These are phyloP conservation scores for Phalacrocorax brasilianus DNA, from an alignment of 2,113 vertebrate species.

Conservation along the genomic window DNA sequence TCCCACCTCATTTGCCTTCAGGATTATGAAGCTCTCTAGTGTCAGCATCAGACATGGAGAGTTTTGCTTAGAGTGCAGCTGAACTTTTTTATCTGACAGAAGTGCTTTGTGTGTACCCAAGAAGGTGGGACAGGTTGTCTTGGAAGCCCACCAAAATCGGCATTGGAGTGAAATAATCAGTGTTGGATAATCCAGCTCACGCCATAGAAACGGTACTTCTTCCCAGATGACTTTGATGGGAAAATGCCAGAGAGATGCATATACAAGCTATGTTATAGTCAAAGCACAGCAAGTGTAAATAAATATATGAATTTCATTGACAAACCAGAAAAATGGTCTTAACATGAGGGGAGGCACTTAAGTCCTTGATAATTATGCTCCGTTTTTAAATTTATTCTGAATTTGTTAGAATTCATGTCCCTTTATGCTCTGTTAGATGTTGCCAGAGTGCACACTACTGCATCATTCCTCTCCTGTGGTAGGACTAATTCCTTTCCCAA, in stretches of 20 bases:
- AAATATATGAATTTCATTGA: neutral
- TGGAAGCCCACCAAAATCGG: neutral
- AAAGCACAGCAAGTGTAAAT: neutral
- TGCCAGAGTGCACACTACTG: neutral
- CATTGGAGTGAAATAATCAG: neutral
- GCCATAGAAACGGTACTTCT: neutral
- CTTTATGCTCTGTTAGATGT: neutral
- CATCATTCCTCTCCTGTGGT: neutral
- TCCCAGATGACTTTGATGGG: neutral
- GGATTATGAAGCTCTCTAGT: neutral
- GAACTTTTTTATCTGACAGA: neutral
- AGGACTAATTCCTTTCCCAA: neutral
- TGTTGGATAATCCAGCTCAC: neutral
- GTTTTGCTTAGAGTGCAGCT: neutral
- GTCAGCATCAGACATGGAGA: neutral
- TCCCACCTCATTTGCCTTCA: neutral
- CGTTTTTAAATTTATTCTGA: neutral
- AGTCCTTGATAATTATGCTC: neutral
- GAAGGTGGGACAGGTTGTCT: neutral
- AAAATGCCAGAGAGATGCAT: neutral
- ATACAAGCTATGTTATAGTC: neutral
- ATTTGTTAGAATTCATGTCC: neutral
- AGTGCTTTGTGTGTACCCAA: neutral
- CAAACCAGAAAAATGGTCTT: neutral
- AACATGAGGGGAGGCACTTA: accelerated